Evolutionary conservation across 2,888 invertebrate genomes (phyloP).

Genomic region (Tenthredo amoena): DNA sequence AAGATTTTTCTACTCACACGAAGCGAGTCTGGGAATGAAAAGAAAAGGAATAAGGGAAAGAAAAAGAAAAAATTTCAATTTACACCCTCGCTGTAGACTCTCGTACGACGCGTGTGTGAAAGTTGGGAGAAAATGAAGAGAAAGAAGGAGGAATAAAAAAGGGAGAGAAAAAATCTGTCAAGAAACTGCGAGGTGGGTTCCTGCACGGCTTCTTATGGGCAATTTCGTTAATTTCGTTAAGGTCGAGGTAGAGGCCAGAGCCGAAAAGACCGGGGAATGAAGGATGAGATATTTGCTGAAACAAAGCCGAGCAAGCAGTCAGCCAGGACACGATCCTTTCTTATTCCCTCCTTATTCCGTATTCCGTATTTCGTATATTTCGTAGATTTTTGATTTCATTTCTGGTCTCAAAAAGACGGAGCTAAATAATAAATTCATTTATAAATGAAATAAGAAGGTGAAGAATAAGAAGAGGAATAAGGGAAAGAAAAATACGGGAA

Average conservation of each 20-base stretch:
- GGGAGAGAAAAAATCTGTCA: background rate
- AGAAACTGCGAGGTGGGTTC: background rate
- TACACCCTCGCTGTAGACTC: background rate
- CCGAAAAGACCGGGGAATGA: background rate
- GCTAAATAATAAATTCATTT: background rate
- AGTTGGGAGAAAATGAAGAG: background rate
- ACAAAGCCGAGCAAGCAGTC: background rate
- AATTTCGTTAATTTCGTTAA: slow-evolving; percentile 38
- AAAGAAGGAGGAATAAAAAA: too few relatives aligned
- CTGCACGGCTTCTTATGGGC: background rate
- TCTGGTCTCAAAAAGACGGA: background rate
- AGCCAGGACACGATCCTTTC: background rate
- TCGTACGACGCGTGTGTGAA: background rate
- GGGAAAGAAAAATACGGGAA: background rate
- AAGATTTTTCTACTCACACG: background rate
- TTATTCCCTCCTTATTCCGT: background rate
- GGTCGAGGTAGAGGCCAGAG: slow-evolving; percentile 3
- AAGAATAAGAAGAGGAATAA: background rate
- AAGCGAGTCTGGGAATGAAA: background rate
- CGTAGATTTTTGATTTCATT: background rate
- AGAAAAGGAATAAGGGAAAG: background rate
- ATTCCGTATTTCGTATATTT: background rate
- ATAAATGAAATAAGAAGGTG: background rate
- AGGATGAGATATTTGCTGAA: background rate
- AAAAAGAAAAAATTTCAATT: slow-evolving; percentile 1